Conservation (phyloP, 2,797 vertebrate species). For the Anguilla anguilla region DNA sequence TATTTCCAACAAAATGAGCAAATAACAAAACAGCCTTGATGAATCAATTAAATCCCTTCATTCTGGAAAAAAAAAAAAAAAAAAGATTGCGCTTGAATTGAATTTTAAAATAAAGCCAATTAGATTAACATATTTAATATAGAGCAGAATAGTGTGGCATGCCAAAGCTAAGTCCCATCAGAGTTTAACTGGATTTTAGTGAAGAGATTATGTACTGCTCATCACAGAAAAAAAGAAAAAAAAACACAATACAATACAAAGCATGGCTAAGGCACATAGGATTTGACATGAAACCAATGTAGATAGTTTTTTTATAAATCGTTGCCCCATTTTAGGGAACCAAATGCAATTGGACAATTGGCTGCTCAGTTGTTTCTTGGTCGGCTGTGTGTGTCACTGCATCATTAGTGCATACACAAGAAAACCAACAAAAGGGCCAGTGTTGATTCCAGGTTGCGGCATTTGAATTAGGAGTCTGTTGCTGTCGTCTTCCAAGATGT, state of each 20-base stretch:
- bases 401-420: too few relatives aligned
- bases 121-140: slow-evolving; percentile 68
- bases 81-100: slow-evolving; percentile 59
- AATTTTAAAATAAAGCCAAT: slow-evolving; percentile 62
- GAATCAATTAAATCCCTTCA: slow-evolving; percentile 66
- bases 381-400: too few relatives aligned
- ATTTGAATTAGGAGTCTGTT: too few relatives aligned
- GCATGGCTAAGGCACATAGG: not conserved
- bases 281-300: not conserved
- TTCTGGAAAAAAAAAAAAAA: slow-evolving; percentile 65
- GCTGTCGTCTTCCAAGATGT: too few relatives aligned
- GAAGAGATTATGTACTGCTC: not conserved
- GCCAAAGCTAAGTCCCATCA: not conserved
- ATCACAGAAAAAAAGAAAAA: not conserved
- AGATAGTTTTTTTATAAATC: not conserved
- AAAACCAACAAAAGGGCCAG: too few relatives aligned
- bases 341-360: too few relatives aligned
- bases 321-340: too few relatives aligned
- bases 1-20: slow-evolving; percentile 63
- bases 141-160: slow-evolving; percentile 67
- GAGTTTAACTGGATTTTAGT: not conserved
- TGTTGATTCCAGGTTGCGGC: too few relatives aligned
- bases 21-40: slow-evolving; percentile 64
- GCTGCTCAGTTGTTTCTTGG: too few relatives aligned
- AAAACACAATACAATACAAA: not conserved